These are phyloP conservation scores for Hybognathus amarus DNA, from an alignment of 2,797 vertebrate species.

Conservation along the genomic window DNA sequence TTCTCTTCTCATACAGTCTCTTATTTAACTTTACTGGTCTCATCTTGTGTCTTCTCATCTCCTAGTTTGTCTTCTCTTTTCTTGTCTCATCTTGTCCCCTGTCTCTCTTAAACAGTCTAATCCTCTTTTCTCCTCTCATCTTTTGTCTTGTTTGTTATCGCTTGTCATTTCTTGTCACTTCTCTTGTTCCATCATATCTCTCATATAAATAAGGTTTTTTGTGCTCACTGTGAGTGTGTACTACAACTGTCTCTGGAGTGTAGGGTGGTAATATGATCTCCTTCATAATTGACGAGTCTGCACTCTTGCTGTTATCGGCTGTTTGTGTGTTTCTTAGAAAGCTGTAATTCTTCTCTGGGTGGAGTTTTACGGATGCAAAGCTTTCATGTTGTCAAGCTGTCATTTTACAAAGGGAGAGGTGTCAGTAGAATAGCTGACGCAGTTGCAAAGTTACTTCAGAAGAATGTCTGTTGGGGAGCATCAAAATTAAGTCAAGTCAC, in stretches of 20 bases:
- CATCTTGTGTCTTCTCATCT: neutral
- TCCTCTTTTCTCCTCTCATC: neutral
- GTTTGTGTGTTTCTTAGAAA: conserved; percentile 22
- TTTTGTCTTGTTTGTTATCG: neutral
- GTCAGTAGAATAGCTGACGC: neutral
- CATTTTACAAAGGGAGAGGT: neutral
- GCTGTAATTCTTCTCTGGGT: neutral
- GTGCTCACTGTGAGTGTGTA: neutral
- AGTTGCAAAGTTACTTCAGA: neutral
- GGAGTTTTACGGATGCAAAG: neutral
- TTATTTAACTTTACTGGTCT: neutral
- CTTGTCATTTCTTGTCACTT: neutral
- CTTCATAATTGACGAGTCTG: neutral
- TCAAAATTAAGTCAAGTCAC: too few species aligned
- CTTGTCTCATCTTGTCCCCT: neutral
- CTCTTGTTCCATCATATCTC: neutral
- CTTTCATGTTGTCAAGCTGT: neutral
- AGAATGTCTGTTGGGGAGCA: neutral
- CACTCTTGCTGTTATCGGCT: neutral
- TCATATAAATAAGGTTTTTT: neutral
- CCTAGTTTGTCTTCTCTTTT: neutral
- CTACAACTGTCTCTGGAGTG: neutral
- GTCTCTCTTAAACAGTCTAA: neutral
- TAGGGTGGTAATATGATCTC: conserved; percentile 2
- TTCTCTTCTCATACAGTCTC: neutral